Base-by-base conservation (phyloP, 1,140 invertebrate species). In the Kradibia gibbosae region DNA sequence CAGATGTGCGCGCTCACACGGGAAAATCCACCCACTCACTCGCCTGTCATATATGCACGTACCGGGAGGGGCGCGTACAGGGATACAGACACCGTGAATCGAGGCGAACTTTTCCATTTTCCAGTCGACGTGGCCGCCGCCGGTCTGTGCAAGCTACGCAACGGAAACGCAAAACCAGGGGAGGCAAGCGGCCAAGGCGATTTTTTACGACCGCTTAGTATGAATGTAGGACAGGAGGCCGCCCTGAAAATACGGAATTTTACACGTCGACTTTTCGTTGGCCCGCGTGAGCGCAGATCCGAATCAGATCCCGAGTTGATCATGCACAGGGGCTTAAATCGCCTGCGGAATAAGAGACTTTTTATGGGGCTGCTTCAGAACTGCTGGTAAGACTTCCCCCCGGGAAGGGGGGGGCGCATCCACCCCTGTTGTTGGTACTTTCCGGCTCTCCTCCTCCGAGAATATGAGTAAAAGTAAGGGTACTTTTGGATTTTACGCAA, bases 171-270 rank as follows among this genome's bases (percentile, higher is more conserved):
- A 13, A 70, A 25, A n/a, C 31, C n/a, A n/a, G 4, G 39, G 72
- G 28, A 72, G 80, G 80, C 80, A 81, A 81, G 72, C 71, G 75
- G 80, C 80, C 80, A 78, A 81, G 70, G 67, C 76, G 76, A 82
- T 82, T 78, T 70, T 82, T 82, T 82, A 82, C 76, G 81, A 82
- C 76, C 71, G 20, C 74, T n/a, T n/a, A n/a, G 48, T 57, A 70
- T 55, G 65, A 82, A 82, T 78, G 76, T 82, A 13, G 81, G 76
- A 73, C 81, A 73, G 34, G 78, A 42, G 4, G 45, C 60, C 50
- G 22, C 34, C 39, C 25, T n/a, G 67, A 25, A n/a, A 15, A n/a
- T 25, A n/a, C 31, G 39, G 67, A 42, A 39, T 22, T 70, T 70
- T 70, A 70, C 42, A 70, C 17, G 34, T 50, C n/a, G 13, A 45